Evolutionary conservation across 2,888 invertebrate species (phyloP).

Genomic region (Noctua fimbriata): DNA sequence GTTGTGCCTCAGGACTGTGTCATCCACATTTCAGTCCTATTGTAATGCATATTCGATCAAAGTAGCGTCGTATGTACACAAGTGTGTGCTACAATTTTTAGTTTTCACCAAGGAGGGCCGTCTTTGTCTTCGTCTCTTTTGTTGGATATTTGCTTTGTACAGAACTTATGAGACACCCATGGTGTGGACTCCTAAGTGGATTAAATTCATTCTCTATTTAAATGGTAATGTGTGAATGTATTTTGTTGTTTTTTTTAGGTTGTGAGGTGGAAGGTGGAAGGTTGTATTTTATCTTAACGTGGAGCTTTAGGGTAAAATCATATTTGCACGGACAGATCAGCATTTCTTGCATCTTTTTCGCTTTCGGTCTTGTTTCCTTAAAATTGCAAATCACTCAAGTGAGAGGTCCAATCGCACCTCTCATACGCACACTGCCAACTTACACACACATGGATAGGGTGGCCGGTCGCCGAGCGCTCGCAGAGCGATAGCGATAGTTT

Average conservation of each 20-base stretch:
- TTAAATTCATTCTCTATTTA: constrained; percentile 59
- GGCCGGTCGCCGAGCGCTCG: too few relatives aligned
- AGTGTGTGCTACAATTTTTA: constrained; percentile 84
- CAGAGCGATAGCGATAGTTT: too few relatives aligned
- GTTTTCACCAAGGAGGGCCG: constrained; percentile 77
- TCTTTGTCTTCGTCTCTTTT: constrained; percentile 75
- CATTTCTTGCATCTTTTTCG: background rate
- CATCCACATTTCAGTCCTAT: constrained; percentile 82
- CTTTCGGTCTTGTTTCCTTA: too few relatives aligned
- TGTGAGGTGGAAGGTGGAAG: background rate
- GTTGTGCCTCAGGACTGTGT: constrained; percentile 82
- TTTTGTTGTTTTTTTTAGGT: constrained; percentile 20
- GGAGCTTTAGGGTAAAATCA: background rate
- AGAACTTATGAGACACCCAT: constrained; percentile 48
- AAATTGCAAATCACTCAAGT: background rate
- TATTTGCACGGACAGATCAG: background rate
- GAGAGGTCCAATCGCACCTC: background rate
- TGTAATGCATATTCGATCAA: constrained; percentile 90
- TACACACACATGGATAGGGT: too few relatives aligned
- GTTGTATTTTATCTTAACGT: background rate
- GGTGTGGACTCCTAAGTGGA: constrained; percentile 60
- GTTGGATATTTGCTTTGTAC: constrained; percentile 71
- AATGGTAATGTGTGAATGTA: constrained; percentile 58
- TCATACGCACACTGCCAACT: too few relatives aligned
- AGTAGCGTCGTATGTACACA: constrained; percentile 86